Evolutionary conservation across 2,797 vertebrate genomes (phyloP).

Genomic region (Xenops minutus): DNA sequence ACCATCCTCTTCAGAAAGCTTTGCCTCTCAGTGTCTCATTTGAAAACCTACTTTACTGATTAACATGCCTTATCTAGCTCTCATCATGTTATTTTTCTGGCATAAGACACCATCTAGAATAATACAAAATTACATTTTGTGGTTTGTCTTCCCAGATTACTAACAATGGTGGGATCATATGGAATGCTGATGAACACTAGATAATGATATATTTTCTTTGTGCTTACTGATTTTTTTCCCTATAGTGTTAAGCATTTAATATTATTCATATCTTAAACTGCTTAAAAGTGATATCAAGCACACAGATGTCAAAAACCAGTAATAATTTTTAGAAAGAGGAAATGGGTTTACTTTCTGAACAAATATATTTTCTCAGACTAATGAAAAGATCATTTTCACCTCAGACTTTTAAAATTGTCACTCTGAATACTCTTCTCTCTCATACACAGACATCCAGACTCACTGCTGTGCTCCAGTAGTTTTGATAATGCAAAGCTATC

Average conservation of each 20-base stretch:
- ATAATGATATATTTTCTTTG: background rate
- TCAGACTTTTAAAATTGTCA: background rate
- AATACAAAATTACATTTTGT: background rate
- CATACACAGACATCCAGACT: background rate
- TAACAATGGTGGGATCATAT: background rate
- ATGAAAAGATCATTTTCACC: background rate
- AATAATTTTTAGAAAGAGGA: background rate
- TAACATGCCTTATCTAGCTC: background rate
- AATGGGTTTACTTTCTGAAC: background rate
- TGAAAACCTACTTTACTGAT: background rate
- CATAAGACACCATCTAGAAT: background rate
- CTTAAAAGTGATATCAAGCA: background rate
- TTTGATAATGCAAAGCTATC: slow-evolving; percentile 8
- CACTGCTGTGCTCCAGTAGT: background rate
- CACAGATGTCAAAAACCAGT: background rate
- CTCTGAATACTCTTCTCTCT: background rate
- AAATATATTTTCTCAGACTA: background rate
- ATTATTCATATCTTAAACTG: background rate
- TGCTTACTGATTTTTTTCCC: background rate
- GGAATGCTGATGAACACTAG: background rate
- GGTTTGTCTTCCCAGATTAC: background rate
- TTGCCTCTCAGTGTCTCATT: background rate
- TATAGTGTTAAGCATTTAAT: background rate
- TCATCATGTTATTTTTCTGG: background rate
- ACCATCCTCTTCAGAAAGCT: background rate